Base-by-base conservation (phyloP, 2,113 vertebrate genomes). In the Thryonomys swinderianus region DNA sequence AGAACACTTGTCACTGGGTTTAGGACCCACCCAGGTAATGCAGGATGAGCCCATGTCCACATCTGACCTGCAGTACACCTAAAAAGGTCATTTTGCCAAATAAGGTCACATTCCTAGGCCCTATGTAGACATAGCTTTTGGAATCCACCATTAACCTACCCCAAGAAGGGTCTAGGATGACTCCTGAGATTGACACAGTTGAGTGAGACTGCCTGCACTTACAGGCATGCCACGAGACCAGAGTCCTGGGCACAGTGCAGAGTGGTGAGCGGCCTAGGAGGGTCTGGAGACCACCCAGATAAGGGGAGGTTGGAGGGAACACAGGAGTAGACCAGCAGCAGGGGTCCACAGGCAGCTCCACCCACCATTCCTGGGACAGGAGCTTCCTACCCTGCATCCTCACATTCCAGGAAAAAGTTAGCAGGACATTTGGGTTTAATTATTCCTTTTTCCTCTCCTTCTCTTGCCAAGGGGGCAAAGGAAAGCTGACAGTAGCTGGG, bases 401-500 rank as follows among this genome's bases (percentile, higher is more conserved):
- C 2, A 7, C 21, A 92, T 97, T 97, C 97, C 97, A 97, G 97
- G 97, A 97, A 97, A 97, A 97, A 94, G 67, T 97, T 97, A 97
- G 90, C 94, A 94, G 80, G 76, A 96, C 16, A 88, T 97, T 96
- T 97, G 97, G 95, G 97, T 97, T 97, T 96, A 97, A 97, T 97
- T 97, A 96, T 95, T 96, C 92, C 83, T 93, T 95, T 97, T 97
- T 97, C 96, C 96, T 96, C 94, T 96, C 67, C 79, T 62, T 27
- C 20, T 80, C 90, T 95, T 96, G 96, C 97, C 97, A 97, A 97
- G 92, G 97, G 97, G 97, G 96, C 97, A 95, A 97, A 92, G 74
- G 93, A 95, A 97, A 97, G 96, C 97, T 96, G 97, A 97, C 93
- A 71, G 95, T 95, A 88, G 91, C 69, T 94, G 95, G 97, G 96